A percentile compares a stretch with the other conserved stretches of the same genome.
Evolutionary conservation across 2,888 invertebrate species (phyloP).

Genomic region (Ferrisia virgata): DNA sequence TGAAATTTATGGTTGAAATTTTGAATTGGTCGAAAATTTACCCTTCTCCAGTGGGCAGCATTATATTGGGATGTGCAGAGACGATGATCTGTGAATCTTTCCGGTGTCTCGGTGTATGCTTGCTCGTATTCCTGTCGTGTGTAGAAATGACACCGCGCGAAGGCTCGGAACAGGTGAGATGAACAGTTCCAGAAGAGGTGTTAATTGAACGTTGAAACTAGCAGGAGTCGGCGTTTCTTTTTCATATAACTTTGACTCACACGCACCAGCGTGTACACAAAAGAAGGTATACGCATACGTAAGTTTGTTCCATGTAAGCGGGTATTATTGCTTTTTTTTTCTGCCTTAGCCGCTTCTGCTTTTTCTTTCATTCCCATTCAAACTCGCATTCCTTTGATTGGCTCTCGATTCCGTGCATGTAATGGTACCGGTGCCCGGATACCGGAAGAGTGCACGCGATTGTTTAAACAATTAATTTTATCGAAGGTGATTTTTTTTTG

Average conservation of each 20-base stretch:
- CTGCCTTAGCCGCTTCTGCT: background rate
- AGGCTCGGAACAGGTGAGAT: conserved; percentile 25
- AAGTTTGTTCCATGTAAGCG: conserved; percentile 1
- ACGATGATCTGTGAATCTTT: too few species aligned
- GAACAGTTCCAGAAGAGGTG: conserved; percentile 25
- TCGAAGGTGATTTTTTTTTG: background rate
- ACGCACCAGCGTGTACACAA: conserved; percentile 2
- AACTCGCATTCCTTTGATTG: background rate
- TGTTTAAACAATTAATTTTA: background rate
- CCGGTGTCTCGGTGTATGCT: background rate
- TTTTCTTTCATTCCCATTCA: background rate
- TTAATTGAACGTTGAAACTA: conserved; percentile 29
- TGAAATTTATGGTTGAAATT: too few species aligned
- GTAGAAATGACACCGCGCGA: background rate
- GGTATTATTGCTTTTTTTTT: conserved; percentile 25
- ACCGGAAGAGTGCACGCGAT: background rate
- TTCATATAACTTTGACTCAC: conserved; percentile 26
- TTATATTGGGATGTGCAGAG: too few species aligned
- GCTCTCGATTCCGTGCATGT: background rate
- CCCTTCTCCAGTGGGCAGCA: too few species aligned
- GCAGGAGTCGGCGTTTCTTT: conserved; percentile 27
- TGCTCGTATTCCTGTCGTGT: background rate
- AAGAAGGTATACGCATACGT: background rate
- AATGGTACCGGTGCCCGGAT: background rate
- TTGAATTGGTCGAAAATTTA: too few species aligned